Percentiles rank a stretch among this genome's conserved stretches.
phyloP scores from a whole-genome alignment of 2,797 vertebrate genomes.

The Botia almorhae region DNA sequence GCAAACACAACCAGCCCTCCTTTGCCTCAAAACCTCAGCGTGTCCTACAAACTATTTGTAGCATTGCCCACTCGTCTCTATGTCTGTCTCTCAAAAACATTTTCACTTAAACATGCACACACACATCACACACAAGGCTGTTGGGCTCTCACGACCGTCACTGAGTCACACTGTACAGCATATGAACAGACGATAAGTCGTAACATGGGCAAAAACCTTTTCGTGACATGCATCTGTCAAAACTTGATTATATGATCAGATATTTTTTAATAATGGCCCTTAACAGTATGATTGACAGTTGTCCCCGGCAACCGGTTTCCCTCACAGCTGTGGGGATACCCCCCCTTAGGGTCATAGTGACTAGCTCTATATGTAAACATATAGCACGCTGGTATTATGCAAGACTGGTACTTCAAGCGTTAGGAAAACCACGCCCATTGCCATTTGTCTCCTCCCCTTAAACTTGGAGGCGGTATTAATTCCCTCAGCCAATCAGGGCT shows the following conservation, averaged over 20 bases:
- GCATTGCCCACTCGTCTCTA: conserved; percentile 27
- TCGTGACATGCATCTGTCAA: no score
- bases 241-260: no score
- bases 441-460: no score
- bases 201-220: background rate
- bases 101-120: background rate
- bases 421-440: background rate
- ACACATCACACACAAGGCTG: background rate
- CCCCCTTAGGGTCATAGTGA: no score
- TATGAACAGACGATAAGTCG: no score
- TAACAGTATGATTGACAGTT: no score
- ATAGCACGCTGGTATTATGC: background rate
- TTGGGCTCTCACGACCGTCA: background rate
- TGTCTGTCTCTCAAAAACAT: background rate
- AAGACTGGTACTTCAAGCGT: no score
- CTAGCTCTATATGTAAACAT: background rate
- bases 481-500: conserved; percentile 20
- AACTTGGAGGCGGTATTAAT: no score
- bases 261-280: no score
- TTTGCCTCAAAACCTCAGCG: conserved; percentile 39
- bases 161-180: no score
- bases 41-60: conserved; percentile 47
- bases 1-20: background rate
- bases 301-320: no score
- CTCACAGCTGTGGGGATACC: no score